A percentile compares a stretch with the other conserved stretches of the same genome.
phyloP scores from a whole-genome alignment of 2,888 invertebrate species.

The Tineola bisselliella region DNA sequence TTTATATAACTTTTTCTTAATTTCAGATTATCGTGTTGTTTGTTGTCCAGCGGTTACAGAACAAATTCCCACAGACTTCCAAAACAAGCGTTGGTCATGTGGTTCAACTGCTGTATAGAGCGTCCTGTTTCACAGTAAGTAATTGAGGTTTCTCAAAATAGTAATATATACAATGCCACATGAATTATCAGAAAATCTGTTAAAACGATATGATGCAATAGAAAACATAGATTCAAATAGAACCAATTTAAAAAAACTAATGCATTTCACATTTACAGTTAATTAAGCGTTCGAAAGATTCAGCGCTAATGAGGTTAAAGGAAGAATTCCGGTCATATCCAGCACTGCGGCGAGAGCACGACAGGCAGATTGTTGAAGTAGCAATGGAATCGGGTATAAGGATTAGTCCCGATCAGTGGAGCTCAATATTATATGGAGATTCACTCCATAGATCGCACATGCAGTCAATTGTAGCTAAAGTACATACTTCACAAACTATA shows the following conservation, averaged over 20 bases:
- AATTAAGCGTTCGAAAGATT: constrained; percentile 95
- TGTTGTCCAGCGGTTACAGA: constrained; percentile 95
- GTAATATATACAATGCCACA: too few relatives aligned
- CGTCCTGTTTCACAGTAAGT: constrained; percentile 92
- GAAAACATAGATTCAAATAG: too few relatives aligned
- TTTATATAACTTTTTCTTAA: constrained; percentile 15
- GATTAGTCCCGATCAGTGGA: constrained; percentile 99
- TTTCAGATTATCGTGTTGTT: constrained; percentile 90
- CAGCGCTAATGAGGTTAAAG: constrained; percentile 96
- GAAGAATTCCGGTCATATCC: constrained; percentile 97
- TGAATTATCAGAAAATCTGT: too few relatives aligned
- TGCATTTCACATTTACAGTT: constrained; percentile 66
- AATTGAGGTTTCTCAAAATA: neutral
- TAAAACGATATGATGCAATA: too few relatives aligned
- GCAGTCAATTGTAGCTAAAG: constrained; percentile 90
- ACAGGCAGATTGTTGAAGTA: constrained; percentile 98
- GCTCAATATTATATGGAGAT: constrained; percentile 94
- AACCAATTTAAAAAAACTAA: too few relatives aligned
- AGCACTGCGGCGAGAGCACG: constrained; percentile 91
- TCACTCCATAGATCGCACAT: constrained; percentile 96
- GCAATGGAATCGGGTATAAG: constrained; percentile 96
- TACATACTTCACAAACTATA: constrained; percentile 94
- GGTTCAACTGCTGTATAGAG: constrained; percentile 95
- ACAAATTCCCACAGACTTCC: constrained; percentile 95
- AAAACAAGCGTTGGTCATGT: constrained; percentile 99